Evolutionary conservation across 2,113 vertebrate species (phyloP).

Genomic region (Entomyzon cyanotis): DNA sequence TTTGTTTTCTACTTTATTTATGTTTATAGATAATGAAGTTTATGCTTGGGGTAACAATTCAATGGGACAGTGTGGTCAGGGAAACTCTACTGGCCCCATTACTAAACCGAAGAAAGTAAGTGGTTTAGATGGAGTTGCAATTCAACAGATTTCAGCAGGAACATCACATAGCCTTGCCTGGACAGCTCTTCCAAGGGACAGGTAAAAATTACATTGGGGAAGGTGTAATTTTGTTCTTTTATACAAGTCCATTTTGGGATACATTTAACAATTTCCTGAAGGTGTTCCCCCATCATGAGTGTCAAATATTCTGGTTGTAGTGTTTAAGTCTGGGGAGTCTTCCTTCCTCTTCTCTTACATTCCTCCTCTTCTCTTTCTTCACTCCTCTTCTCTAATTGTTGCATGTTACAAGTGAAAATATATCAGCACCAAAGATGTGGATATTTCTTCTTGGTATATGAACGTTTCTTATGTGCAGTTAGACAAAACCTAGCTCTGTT

Average conservation of each 20-base stretch:
- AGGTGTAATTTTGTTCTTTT: background rate
- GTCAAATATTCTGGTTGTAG: background rate
- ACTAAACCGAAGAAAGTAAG: slow-evolving; percentile 98
- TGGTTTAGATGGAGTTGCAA: slow-evolving; percentile 92
- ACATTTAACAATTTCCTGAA: background rate
- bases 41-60: slow-evolving; percentile 99
- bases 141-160: slow-evolving; percentile 96
- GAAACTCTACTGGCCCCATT: slow-evolving; percentile 97
- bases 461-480: background rate
- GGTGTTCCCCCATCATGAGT: background rate
- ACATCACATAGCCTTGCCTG: slow-evolving; percentile 96
- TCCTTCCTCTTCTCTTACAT: background rate
- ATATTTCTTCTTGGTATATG: background rate
- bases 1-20: background rate
- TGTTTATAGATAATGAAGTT: slow-evolving; percentile 91
- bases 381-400: background rate
- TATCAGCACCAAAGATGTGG: background rate
- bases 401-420: background rate
- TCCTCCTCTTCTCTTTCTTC: background rate
- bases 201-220: slow-evolving; percentile 69
- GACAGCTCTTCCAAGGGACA: slow-evolving; percentile 96
- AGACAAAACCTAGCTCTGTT: background rate
- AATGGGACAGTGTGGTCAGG: slow-evolving; percentile 98
- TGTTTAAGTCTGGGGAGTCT: background rate
- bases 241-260: background rate